A percentile compares a stretch with the other conserved stretches of the same genome.
These are phyloP conservation scores for Dasysyrphus albostriatus DNA, from an alignment of 2,888 invertebrate species.

Conservation along the genomic window DNA sequence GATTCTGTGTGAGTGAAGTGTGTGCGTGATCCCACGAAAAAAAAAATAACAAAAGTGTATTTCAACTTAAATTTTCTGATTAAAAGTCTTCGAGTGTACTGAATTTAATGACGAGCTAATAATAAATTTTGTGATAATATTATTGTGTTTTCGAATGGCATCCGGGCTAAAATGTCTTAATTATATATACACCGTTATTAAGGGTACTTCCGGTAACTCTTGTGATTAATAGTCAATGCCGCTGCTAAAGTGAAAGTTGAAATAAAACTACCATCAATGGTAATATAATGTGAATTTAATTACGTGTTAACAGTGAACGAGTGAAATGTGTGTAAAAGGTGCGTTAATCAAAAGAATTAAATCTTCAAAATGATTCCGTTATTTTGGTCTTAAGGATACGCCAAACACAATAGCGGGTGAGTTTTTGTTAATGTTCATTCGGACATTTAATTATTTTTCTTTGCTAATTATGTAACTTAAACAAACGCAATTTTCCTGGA, in stretches of 20 bases:
- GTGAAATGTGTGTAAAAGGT: slow-evolving; percentile 44
- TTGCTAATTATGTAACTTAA: slow-evolving; percentile 14
- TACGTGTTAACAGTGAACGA: slow-evolving; percentile 38
- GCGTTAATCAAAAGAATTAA: slow-evolving; percentile 56
- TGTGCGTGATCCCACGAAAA: neutral
- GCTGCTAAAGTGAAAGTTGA: slow-evolving; percentile 6
- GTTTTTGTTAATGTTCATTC: slow-evolving; percentile 31
- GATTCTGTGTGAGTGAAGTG: neutral
- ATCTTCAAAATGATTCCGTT: slow-evolving; percentile 35
- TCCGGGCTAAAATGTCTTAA: slow-evolving; percentile 34
- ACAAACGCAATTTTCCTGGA: neutral
- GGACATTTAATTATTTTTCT: neutral
- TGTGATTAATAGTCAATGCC: slow-evolving; percentile 28
- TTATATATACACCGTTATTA: slow-evolving; percentile 40
- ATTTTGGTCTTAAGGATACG: slow-evolving; percentile 49
- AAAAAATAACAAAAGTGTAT: neutral
- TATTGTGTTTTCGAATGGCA: neutral
- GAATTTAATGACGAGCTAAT: slow-evolving; percentile 36
- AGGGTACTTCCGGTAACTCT: slow-evolving; percentile 45
- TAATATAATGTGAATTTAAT: slow-evolving; percentile 64
- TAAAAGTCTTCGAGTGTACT: neutral
- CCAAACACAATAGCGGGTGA: slow-evolving; percentile 42
- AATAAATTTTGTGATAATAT: slow-evolving; percentile 17
- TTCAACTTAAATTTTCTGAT: slow-evolving; percentile 9
- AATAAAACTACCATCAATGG: neutral